These are phyloP conservation scores for Meandrina meandrites DNA, from an alignment of 92 coral and sea anemone genomes.

Conservation along the genomic window DNA sequence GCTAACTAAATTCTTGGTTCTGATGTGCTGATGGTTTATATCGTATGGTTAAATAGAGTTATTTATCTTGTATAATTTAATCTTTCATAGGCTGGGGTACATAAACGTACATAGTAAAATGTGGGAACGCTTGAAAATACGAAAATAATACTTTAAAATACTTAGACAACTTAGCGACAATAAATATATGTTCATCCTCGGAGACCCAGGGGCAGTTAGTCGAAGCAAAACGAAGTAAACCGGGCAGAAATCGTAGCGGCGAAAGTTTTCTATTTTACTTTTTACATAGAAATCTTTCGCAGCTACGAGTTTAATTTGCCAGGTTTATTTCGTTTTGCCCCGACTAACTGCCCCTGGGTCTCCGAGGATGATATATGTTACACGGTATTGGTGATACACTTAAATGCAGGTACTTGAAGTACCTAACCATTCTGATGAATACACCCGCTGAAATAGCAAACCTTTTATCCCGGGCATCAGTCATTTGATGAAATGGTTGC, in stretches of 20 bases:
- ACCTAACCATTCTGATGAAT: background rate
- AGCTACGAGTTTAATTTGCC: too few relatives aligned
- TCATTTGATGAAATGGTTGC: background rate
- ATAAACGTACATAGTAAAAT: background rate
- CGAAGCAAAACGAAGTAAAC: too few relatives aligned
- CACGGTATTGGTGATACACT: background rate
- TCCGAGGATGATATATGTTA: too few relatives aligned
- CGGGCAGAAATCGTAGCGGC: too few relatives aligned
- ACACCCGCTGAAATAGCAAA: background rate
- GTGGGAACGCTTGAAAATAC: background rate
- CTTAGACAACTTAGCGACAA: background rate
- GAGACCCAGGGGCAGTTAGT: too few relatives aligned
- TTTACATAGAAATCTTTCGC: too few relatives aligned
- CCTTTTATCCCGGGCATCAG: background rate
- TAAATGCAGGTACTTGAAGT: background rate
- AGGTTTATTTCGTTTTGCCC: too few relatives aligned
- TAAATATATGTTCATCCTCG: too few relatives aligned
- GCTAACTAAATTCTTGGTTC: background rate
- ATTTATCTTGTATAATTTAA: background rate
- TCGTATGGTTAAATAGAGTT: background rate
- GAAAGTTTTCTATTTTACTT: too few relatives aligned
- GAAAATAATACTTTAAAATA: background rate
- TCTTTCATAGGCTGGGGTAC: background rate
- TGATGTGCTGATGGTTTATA: background rate
- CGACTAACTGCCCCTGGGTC: too few relatives aligned